phyloP scores from a whole-genome alignment of 2,797 vertebrate species.

The Coreius guichenoti region DNA sequence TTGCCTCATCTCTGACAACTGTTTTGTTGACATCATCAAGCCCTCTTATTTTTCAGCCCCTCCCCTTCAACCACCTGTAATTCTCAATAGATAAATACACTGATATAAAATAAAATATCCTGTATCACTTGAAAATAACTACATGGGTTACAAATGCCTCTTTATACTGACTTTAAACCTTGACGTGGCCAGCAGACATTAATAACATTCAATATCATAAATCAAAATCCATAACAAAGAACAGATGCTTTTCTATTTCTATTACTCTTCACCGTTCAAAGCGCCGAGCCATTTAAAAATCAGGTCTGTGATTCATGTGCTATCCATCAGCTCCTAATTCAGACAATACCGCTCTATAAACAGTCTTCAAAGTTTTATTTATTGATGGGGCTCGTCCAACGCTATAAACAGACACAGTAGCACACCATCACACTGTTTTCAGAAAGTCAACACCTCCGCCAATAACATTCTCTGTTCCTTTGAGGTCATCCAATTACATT shows the following conservation, averaged over 20 bases:
- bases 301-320: constrained; percentile 35
- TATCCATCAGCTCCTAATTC: constrained; percentile 42
- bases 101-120: not conserved
- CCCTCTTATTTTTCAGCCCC: not conserved
- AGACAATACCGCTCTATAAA: constrained; percentile 42
- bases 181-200: constrained; percentile 6
- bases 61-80: not conserved
- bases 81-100: not conserved
- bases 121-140: not conserved
- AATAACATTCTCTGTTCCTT: constrained; percentile 32
- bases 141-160: not conserved
- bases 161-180: not conserved
- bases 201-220: constrained; percentile 13
- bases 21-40: too few relatives aligned
- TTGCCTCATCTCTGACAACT: not conserved
- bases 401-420: constrained; percentile 41
- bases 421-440: constrained; percentile 7
- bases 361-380: constrained; percentile 40
- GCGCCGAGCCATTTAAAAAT: not conserved
- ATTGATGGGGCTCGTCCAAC: constrained; percentile 29
- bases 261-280: constrained; percentile 4
- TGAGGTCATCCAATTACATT: constrained; percentile 63
- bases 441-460: constrained; percentile 25
- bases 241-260: constrained; percentile 5
- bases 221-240: constrained; percentile 17